These are phyloP conservation scores for Coracias cyanogaster DNA, from an alignment of 2,797 vertebrate species.

Conservation along the genomic window DNA sequence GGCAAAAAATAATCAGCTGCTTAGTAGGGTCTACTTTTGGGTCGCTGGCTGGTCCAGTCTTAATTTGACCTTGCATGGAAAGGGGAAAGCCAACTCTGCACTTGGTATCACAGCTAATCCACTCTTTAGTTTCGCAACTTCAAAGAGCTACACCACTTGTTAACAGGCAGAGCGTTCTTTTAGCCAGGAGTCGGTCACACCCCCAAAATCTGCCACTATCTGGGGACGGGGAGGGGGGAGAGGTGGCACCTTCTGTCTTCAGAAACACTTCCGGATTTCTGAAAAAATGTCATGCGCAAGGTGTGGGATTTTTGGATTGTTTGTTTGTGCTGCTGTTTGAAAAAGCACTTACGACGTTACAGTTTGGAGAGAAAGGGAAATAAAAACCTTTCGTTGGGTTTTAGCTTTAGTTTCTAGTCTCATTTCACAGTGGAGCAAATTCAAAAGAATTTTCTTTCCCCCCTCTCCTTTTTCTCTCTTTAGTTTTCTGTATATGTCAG, in stretches of 20 bases:
- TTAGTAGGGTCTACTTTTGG: slow-evolving; percentile 63
- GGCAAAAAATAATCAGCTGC: slow-evolving; percentile 64
- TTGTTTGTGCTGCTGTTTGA: background rate
- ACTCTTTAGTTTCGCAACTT: slow-evolving; percentile 63
- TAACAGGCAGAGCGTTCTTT: slow-evolving; percentile 44
- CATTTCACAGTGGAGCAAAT: background rate
- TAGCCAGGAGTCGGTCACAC: slow-evolving; percentile 40
- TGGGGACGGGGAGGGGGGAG: background rate
- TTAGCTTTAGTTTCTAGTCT: slow-evolving; percentile 4
- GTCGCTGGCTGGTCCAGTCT: slow-evolving; percentile 52
- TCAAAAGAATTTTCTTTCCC: slow-evolving; percentile 3
- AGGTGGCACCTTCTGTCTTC: background rate
- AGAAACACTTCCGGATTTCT: background rate
- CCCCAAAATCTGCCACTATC: background rate
- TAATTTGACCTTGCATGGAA: slow-evolving; percentile 76
- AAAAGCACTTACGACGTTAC: background rate
- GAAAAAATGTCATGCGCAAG: background rate
- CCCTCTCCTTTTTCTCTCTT: background rate
- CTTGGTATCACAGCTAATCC: slow-evolving; percentile 66
- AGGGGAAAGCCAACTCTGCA: slow-evolving; percentile 61
- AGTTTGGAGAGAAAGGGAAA: background rate
- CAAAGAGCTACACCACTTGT: slow-evolving; percentile 66
- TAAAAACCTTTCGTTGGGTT: background rate
- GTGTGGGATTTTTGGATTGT: background rate
- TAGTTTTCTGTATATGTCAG: slow-evolving; percentile 47